Conservation (phyloP, 2,113 vertebrate genomes). For the Grallaria varia region DNA sequence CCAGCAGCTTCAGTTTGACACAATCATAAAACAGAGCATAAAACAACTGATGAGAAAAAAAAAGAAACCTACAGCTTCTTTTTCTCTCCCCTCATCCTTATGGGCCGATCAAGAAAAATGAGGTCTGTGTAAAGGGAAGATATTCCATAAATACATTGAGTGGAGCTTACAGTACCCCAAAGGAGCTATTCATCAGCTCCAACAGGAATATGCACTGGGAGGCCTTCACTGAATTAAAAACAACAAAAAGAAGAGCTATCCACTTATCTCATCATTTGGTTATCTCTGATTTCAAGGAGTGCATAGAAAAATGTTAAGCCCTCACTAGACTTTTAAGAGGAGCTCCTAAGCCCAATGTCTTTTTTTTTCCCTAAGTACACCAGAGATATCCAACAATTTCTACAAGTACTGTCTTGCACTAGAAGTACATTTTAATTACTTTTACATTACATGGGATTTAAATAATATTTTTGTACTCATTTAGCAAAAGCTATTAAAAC, state of each 20-base stretch:
- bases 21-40: not conserved
- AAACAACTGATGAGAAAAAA: not conserved
- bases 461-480: conserved; percentile 1
- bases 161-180: conserved; percentile 40
- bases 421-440: conserved; percentile 31
- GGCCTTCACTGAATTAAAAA: conserved; percentile 48
- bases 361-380: not conserved
- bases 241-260: conserved; percentile 18
- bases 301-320: conserved; percentile 54
- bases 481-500: conserved; percentile 40
- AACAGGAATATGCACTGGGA: conserved; percentile 52
- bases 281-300: conserved; percentile 59
- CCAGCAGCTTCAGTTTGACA: conserved; percentile 11
- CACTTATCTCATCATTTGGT: conserved; percentile 62
- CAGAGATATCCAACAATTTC: not conserved
- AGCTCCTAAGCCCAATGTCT: not conserved
- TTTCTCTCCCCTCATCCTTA: not conserved
- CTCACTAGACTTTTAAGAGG: conserved; percentile 36
- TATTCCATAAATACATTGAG: conserved; percentile 53
- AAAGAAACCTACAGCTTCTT: not conserved
- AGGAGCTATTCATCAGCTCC: conserved; percentile 54
- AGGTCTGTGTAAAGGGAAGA: conserved; percentile 34
- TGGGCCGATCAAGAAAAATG: conserved; percentile 27
- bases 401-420: not conserved
- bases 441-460: conserved; percentile 5